These are phyloP conservation scores for Pithecia hirsuta DNA, from an alignment of 2,797 vertebrate species.

Conservation along the genomic window DNA sequence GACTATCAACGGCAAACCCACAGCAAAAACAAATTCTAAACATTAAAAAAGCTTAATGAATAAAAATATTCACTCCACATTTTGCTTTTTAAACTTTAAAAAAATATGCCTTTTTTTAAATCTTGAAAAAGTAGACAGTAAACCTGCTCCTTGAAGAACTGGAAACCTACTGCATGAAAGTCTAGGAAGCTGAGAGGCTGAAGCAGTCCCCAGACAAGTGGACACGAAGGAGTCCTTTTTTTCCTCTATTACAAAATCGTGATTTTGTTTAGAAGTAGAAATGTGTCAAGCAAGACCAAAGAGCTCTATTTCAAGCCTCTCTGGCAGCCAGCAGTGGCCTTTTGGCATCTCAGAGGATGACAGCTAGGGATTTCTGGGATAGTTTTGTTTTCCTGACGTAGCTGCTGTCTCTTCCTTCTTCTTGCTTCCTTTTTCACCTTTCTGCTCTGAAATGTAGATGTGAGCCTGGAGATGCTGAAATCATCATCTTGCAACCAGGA, in stretches of 20 bases:
- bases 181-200: neutral
- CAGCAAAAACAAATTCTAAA: constrained; percentile 69
- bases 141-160: neutral
- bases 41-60: constrained; percentile 24
- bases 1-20: constrained; percentile 69
- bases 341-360: neutral
- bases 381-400: neutral
- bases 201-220: neutral
- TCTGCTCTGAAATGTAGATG: neutral
- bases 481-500: neutral
- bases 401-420: neutral
- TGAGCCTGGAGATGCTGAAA: neutral
- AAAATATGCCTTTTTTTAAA: neutral
- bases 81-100: neutral
- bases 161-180: neutral
- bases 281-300: neutral
- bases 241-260: neutral
- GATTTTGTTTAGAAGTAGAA: neutral
- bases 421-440: neutral
- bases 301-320: neutral
- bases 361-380: neutral
- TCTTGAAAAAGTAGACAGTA: neutral
- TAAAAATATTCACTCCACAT: neutral
- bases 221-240: neutral
- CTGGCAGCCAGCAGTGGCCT: neutral